Evolutionary conservation across 1,140 invertebrate genomes (phyloP).

Genomic region (Lordiphosa stackelbergi): DNA sequence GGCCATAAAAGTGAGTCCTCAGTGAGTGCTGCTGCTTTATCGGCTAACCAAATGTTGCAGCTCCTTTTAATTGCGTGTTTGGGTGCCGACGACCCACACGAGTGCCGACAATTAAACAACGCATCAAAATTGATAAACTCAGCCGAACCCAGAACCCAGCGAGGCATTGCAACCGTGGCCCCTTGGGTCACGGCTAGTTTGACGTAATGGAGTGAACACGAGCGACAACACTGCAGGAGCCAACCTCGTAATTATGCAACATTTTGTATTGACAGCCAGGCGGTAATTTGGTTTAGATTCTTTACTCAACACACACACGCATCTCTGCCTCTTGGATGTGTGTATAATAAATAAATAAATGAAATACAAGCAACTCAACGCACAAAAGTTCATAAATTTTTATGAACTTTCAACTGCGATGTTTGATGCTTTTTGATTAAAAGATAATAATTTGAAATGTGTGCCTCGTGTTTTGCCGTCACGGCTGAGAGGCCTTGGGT

Average conservation of each 20-base stretch:
- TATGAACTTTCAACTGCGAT: constrained; percentile 39
- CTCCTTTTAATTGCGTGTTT: constrained; percentile 67
- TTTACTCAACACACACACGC: constrained; percentile 1
- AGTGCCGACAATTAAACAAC: constrained; percentile 61
- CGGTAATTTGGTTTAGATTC: constrained; percentile 26
- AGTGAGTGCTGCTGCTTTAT: constrained; percentile 34
- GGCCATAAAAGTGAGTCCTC: constrained; percentile 30
- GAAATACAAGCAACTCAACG: constrained; percentile 2
- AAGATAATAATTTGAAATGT: constrained; percentile 43
- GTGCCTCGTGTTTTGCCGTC: constrained; percentile 1
- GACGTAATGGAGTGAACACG: constrained; percentile 42
- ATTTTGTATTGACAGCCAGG: constrained; percentile 42
- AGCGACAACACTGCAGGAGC: constrained; percentile 18
- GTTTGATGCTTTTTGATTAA: constrained; percentile 53
- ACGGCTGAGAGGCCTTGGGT: constrained; percentile 3
- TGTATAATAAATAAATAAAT: constrained; percentile 31
- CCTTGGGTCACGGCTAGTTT: constrained; percentile 37
- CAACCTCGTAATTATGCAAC: constrained; percentile 63
- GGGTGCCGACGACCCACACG: constrained; percentile 21
- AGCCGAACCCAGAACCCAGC: constrained; percentile 10
- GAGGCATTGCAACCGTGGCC: constrained; percentile 20
- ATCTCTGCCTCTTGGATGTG: not conserved
- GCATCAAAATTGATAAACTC: constrained; percentile 68
- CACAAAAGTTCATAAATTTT: constrained; percentile 66
- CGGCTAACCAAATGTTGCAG: constrained; percentile 48